These are phyloP conservation scores for Cyanoliseus patagonus DNA, from an alignment of 2,113 vertebrate genomes.

Conservation along the genomic window DNA sequence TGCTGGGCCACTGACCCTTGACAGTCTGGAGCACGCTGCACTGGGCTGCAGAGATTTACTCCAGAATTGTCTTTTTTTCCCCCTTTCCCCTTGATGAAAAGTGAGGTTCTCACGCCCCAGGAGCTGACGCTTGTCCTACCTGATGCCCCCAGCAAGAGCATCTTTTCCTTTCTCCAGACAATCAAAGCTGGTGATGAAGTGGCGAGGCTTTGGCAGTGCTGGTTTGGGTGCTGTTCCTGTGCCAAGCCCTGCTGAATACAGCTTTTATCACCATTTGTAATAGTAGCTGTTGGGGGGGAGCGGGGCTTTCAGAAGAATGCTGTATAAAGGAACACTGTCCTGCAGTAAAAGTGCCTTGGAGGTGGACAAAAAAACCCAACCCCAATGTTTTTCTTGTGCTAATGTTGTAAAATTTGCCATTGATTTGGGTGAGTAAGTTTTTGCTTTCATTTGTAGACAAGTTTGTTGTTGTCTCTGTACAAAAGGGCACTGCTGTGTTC, in stretches of 20 bases:
- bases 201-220: not conserved
- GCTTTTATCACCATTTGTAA: slow-evolving; percentile 56
- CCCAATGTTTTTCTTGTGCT: not conserved
- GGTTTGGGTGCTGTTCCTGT: not conserved
- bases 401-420: not conserved
- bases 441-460: slow-evolving; percentile 7
- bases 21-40: not conserved
- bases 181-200: not conserved
- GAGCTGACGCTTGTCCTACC: not conserved
- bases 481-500: not conserved
- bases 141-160: not conserved
- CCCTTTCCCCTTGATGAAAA: not conserved
- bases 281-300: not conserved
- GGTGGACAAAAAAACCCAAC: not conserved
- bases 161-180: not conserved
- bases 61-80: not conserved
- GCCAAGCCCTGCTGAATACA: slow-evolving; percentile 46
- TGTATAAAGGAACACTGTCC: slow-evolving; percentile 13
- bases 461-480: not conserved
- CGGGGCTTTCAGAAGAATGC: slow-evolving; percentile 28
- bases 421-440: not conserved
- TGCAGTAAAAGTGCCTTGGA: not conserved
- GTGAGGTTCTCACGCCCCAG: not conserved
- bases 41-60: not conserved
- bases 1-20: not conserved